These are phyloP conservation scores for Willisornis vidua DNA, from an alignment of 2,113 vertebrate species.

Conservation along the genomic window DNA sequence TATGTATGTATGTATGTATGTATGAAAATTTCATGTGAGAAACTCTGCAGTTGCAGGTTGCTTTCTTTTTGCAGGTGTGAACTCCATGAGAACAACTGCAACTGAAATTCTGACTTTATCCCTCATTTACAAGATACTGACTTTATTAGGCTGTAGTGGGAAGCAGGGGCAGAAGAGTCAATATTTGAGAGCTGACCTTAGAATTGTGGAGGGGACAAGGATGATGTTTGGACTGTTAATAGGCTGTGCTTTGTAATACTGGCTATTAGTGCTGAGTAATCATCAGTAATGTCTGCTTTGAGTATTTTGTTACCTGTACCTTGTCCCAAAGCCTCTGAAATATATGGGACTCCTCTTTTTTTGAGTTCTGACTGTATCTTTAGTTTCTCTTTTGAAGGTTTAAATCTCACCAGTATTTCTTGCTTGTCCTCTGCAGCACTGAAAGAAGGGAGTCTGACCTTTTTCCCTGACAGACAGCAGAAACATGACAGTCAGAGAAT, in stretches of 20 bases:
- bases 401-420: not conserved
- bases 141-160: not conserved
- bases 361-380: not conserved
- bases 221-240: not conserved
- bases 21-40: not conserved
- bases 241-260: not conserved
- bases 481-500: not conserved
- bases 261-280: not conserved
- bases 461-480: not conserved
- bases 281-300: not conserved
- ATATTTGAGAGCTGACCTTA: not conserved
- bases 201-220: not conserved
- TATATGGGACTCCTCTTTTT: not conserved
- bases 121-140: not conserved
- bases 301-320: not conserved
- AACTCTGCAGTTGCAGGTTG: not conserved
- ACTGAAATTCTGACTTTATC: not conserved
- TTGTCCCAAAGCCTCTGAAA: not conserved
- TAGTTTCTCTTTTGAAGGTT: not conserved
- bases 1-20: too few species aligned
- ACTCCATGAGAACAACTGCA: not conserved
- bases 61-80: not conserved
- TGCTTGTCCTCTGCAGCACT: not conserved
- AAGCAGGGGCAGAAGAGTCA: not conserved
- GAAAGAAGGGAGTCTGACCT: not conserved